A percentile compares a stretch with the other conserved stretches of the same genome.
Conservation (phyloP, 2,797 vertebrate species). For the Karalla daura region DNA sequence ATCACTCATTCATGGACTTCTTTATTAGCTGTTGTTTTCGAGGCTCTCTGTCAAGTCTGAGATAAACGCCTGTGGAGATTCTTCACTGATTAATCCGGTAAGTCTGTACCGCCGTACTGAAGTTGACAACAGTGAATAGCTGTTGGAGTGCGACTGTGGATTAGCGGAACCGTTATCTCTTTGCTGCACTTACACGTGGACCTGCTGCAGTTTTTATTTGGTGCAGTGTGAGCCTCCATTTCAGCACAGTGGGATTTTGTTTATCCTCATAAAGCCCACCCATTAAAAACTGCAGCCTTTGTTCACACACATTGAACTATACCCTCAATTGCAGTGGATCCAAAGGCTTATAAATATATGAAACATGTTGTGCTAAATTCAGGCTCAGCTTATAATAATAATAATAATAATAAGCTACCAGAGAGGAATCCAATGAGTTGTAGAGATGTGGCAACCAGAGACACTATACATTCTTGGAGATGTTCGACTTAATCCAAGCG, state of each 20-base stretch:
- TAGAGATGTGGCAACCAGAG: too few relatives aligned
- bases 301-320: background rate
- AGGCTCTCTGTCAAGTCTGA: conserved; percentile 4
- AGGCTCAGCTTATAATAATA: background rate
- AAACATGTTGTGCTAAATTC: background rate
- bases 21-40: conserved; percentile 17
- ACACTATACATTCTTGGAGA: too few relatives aligned
- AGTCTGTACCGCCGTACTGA: background rate
- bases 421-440: too few relatives aligned
- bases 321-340: background rate
- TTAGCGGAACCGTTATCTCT: conserved; percentile 9
- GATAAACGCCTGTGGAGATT: conserved; percentile 12
- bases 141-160: conserved; percentile 5
- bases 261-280: conserved; percentile 4
- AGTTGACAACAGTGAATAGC: background rate
- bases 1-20: conserved; percentile 7
- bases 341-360: background rate
- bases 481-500: too few relatives aligned
- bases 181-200: conserved; percentile 2
- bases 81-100: conserved; percentile 38
- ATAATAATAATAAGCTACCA: background rate
- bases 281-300: background rate
- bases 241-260: background rate
- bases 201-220: conserved; percentile 6
- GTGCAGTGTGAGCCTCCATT: background rate